Base-by-base conservation (phyloP, 2,797 vertebrate species). In the Gymnothorax javanicus region DNA sequence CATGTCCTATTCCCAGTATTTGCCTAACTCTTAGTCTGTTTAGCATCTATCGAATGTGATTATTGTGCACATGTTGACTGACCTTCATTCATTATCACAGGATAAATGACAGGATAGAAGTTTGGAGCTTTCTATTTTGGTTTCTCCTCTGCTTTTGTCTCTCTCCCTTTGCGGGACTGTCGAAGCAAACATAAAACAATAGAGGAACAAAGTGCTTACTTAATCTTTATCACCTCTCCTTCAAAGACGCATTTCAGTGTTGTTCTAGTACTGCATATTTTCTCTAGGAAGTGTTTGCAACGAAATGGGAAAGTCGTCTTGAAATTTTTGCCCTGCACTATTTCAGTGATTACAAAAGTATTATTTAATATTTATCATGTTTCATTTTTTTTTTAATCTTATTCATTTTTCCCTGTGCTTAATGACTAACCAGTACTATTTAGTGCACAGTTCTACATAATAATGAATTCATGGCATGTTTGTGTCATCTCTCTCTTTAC, bases 111-210 rank as follows among this genome's bases (percentile, higher is more conserved):
- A 33, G 33, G 58, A n/a, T 57, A 8, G 82, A 83, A 59, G 56
- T 33, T 83, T 62, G 56, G 12, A 20, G n/a, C 5, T 56, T 81
- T 81, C 33, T 81, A 20, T 25, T 58, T 60, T 27, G 58, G 13
- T 27, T 25, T 9, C 54, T 0, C 12, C 1, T 82, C 7, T 83
- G 25, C 27, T 27, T 52, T 52, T 20, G 0, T 77, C 73, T 43
- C 73, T 15, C 6, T 27, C 82, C 82, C n/a, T 33, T 57, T 27
- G 56, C 25, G 7, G 82, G 23, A 27, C n/a, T 15, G 33, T 43
- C 27, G 57, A 83, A 33, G n/a, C 33, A 2, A 83, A 57, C 82
- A 83, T 33, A 83, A 83, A 83, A 60, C 82, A 59, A 83, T 27
- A 3, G 6, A 23, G 33, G 7, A 82, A n/a, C 81, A 57, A 82